Percentiles rank a stretch among this genome's conserved stretches.
Evolutionary conservation across 2,797 vertebrate species (phyloP).

Genomic region (Lateolabrax maculatus): DNA sequence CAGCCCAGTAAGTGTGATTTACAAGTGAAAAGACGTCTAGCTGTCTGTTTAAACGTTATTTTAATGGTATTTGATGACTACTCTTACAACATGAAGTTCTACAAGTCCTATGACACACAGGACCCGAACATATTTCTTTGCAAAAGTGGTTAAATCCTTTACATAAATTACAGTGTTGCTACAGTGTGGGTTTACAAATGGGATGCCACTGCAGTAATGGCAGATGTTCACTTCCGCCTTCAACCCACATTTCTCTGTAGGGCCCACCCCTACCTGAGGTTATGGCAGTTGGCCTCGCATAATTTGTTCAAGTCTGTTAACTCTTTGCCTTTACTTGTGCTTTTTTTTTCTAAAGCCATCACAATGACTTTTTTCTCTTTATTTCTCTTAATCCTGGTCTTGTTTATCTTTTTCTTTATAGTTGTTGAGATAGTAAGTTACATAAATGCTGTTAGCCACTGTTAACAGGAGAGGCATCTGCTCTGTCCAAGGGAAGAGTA

Average conservation of each 20-base stretch:
- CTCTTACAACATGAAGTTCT: not conserved
- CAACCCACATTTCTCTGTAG: not conserved
- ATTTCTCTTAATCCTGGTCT: not conserved
- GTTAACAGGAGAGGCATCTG: not conserved
- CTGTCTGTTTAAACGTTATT: not conserved
- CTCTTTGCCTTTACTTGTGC: not conserved
- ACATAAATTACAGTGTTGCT: not conserved
- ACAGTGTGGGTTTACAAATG: not conserved
- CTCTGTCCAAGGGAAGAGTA: not conserved
- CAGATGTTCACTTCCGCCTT: no score
- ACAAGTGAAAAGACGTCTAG: not conserved
- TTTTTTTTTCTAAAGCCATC: not conserved
- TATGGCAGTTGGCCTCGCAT: not conserved
- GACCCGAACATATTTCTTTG: not conserved
- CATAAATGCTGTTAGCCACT: not conserved
- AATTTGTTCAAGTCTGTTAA: not conserved
- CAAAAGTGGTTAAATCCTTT: not conserved
- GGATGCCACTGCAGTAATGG: not conserved
- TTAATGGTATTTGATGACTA: not conserved
- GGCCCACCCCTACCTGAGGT: not conserved
- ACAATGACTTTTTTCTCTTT: not conserved
- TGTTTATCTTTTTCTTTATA: not conserved
- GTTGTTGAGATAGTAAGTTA: not conserved
- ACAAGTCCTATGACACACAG: no score
- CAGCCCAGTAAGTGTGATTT: not conserved